Base-by-base conservation (phyloP, 2,888 invertebrate genomes). In the Sphaeridia pumilis region DNA sequence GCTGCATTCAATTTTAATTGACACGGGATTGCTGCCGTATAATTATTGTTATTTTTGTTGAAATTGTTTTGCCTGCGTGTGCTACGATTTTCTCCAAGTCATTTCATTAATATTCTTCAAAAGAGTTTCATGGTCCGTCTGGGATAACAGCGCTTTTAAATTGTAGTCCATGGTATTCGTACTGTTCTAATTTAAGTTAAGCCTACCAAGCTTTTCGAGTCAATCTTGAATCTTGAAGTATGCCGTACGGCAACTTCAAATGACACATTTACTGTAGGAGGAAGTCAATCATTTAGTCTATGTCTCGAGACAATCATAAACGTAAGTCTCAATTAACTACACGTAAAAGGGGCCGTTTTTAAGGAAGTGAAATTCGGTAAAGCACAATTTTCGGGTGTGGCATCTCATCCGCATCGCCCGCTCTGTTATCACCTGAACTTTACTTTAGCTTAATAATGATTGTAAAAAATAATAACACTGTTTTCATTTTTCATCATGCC, bases 341-440 rank as follows among this genome's bases (percentile, higher is more conserved):
- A 17, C 12, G 38, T 38, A 38, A 38, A 38, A n/a, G n/a, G n/a
- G n/a, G n/a, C n/a, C n/a, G n/a, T 17, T 12, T 31, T 38, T 38
- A 17, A 38, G 38, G 17, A 38, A 38, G 17, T 17, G 38, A 38
- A 38, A 17, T 7, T 14, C 38, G 17, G 38, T 38, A 38, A 38
- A 20, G 38, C 38, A 38, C 38, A 38, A 38, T 38, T 38, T 38
- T 38, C 38, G 20, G 38, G 38, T 38, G 38, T 38, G 38, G 38
- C 38, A 38, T 17, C 7, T 7, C 38, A 17, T 17, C 38, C 5
- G 12, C 38, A 7, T 38, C 38, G 4, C 20, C 38, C 38, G 38
- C 38, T 38, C 38, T 38, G 5, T 38, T 38, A 38, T 38, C 38
- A 14, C 5, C 10, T 7, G 38, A 20, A n/a, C n/a, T n/a, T n/a